Conservation (phyloP, 2,797 vertebrate genomes). For the Orientallactaga sibirica region DNA sequence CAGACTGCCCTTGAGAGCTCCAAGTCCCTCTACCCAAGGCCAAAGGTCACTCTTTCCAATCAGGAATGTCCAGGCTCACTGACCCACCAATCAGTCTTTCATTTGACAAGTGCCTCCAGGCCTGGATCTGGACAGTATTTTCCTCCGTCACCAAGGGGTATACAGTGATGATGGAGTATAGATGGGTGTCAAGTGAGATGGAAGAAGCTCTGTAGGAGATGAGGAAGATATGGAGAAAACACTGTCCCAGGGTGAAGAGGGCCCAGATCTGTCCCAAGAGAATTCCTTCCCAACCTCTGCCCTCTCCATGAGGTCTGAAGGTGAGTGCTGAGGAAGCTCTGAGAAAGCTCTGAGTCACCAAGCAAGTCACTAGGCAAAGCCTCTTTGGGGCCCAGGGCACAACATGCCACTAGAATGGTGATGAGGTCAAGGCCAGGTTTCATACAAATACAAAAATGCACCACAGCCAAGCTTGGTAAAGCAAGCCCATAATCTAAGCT, state of each 20-base stretch:
- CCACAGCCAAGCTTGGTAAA: neutral
- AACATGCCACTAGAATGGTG: neutral
- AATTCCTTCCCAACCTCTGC: neutral
- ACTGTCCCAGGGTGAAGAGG: fast-evolving
- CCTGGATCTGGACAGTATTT: too few relatives aligned
- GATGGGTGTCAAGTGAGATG: neutral
- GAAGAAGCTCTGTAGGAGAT: neutral
- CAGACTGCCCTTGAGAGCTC: neutral
- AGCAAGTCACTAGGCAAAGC: too few relatives aligned
- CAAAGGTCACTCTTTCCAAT: neutral
- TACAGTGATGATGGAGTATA: fast-evolving
- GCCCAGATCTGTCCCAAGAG: neutral
- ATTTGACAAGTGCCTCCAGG: too few relatives aligned
- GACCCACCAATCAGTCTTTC: neutral
- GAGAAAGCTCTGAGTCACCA: neutral
- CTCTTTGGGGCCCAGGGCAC: neutral
- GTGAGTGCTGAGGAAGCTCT: fast-evolving
- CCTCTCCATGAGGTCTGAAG: neutral
- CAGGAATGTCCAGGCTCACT: neutral
- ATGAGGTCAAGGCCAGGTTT: neutral
- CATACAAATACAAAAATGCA: neutral
- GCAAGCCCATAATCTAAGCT: neutral
- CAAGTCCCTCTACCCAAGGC: fast-evolving
- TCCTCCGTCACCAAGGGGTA: neutral
- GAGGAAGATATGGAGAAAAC: neutral